Percentiles rank a stretch among this genome's conserved stretches.
Conservation (phyloP, 2,797 vertebrate genomes). For the Crenichthys baileyi region DNA sequence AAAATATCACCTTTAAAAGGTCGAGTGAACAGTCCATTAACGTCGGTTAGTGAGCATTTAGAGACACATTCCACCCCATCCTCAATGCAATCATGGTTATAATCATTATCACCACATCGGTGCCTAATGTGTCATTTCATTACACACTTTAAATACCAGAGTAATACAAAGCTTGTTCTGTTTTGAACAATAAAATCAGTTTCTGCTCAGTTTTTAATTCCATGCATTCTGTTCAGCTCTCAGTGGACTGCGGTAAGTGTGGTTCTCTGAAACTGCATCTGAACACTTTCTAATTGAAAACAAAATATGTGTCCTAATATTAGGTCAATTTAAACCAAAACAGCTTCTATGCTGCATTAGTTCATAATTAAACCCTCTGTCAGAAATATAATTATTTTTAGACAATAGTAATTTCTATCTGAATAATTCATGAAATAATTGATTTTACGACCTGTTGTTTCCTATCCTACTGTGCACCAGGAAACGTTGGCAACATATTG, state of each 20-base stretch:
- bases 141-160: too few relatives aligned
- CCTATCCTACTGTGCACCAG: neutral
- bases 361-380: neutral
- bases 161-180: neutral
- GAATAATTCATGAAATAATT: neutral
- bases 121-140: conserved; percentile 14
- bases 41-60: conserved; percentile 22
- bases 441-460: neutral
- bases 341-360: neutral
- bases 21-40: conserved; percentile 27
- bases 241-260: too few relatives aligned
- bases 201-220: neutral
- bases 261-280: neutral
- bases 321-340: neutral
- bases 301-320: neutral
- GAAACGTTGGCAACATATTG: neutral
- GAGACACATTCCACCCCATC: conserved; percentile 17
- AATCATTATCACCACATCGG: conserved; percentile 17
- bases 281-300: neutral
- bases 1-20: conserved; percentile 9
- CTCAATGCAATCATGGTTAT: conserved; percentile 6
- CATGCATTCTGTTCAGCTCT: neutral
- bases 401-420: neutral
- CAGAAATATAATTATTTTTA: neutral
- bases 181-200: neutral